phyloP scores from a whole-genome alignment of 2,797 vertebrate species.

The Enteromius radiatus region DNA sequence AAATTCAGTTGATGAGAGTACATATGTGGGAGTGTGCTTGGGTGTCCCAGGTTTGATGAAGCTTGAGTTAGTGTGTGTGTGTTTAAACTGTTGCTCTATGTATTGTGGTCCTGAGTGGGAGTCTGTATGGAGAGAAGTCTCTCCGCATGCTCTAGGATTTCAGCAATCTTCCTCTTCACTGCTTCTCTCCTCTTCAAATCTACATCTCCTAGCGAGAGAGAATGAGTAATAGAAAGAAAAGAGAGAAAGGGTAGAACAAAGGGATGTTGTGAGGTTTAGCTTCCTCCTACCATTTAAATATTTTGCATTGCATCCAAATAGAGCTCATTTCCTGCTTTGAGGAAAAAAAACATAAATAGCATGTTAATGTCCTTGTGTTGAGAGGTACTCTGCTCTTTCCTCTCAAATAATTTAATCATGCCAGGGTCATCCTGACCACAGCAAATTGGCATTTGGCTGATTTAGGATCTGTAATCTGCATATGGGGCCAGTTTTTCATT shows the following conservation, averaged over 20 bases:
- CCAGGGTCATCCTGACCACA: slow-evolving; percentile 16
- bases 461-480: slow-evolving; percentile 18
- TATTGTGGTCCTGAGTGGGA: slow-evolving; percentile 60
- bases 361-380: background rate
- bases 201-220: slow-evolving; percentile 76
- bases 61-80: slow-evolving; percentile 29
- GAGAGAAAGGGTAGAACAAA: slow-evolving; percentile 24
- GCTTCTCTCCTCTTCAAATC: slow-evolving; percentile 78
- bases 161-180: slow-evolving; percentile 83
- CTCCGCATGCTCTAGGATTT: slow-evolving; percentile 85
- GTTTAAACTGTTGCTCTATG: slow-evolving; percentile 44
- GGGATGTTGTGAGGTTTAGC: background rate
- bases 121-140: slow-evolving; percentile 76
- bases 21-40: slow-evolving; percentile 39
- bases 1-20: slow-evolving; percentile 30
- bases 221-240: slow-evolving; percentile 29
- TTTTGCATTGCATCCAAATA: slow-evolving; percentile 34
- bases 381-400: slow-evolving; percentile 33
- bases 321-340: slow-evolving; percentile 3
- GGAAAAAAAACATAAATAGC: background rate
- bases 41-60: slow-evolving; percentile 28
- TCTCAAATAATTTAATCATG: slow-evolving; percentile 6
- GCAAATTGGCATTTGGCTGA: slow-evolving; percentile 9
- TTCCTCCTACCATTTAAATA: background rate
- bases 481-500: background rate